Conservation (phyloP, 2,888 invertebrate species). For the Phaonia tiefii region DNA sequence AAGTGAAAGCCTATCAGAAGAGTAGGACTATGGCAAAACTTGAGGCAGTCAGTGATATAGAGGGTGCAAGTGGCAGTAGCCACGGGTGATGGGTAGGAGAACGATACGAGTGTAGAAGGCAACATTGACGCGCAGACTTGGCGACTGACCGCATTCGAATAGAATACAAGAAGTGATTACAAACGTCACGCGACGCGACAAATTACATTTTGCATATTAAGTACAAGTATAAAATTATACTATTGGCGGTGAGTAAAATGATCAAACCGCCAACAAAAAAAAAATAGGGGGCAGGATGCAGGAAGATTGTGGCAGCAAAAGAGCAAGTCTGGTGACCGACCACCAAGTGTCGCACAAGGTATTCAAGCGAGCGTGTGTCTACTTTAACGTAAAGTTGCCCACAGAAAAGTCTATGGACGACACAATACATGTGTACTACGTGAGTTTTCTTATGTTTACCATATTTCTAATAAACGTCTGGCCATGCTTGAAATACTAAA, state of each 20-base stretch:
- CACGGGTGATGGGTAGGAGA: background rate
- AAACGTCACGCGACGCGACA: constrained; percentile 77
- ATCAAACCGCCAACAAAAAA: background rate
- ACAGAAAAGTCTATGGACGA: too few relatives aligned
- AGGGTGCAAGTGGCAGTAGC: background rate
- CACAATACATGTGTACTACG: background rate
- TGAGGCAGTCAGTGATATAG: background rate
- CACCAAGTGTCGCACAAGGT: background rate
- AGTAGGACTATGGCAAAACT: background rate
- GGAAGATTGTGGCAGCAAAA: background rate
- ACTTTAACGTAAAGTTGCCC: background rate
- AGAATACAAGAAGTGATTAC: constrained; percentile 76
- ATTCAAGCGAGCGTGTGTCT: background rate
- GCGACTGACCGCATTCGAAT: constrained; percentile 42
- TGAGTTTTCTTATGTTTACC: constrained; percentile 4
- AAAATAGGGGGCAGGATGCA: background rate
- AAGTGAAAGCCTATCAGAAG: background rate
- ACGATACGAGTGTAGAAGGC: background rate
- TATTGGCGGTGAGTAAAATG: background rate
- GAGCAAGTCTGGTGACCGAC: constrained; percentile 5
- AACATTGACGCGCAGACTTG: too few relatives aligned
- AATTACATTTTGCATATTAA: constrained; percentile 74
- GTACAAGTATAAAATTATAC: constrained; percentile 45
- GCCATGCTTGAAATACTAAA: constrained; percentile 57
- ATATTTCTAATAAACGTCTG: constrained; percentile 48